Evolutionary conservation across 2,113 vertebrate genomes (phyloP).

Genomic region (Sialia sialis): DNA sequence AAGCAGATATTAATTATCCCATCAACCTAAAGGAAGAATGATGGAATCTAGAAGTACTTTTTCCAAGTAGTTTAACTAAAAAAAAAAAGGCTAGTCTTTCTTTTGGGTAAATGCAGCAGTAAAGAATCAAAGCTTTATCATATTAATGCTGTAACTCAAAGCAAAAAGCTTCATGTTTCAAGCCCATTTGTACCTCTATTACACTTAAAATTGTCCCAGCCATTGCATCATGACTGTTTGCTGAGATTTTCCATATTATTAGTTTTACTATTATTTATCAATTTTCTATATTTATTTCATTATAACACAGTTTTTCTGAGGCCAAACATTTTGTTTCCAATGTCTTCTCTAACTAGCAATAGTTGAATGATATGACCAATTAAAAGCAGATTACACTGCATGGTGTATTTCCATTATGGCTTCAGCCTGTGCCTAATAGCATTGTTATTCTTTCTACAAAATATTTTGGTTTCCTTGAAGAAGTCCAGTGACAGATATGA

Average conservation of each 20-base stretch:
- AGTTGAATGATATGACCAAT: background rate
- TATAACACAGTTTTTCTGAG: background rate
- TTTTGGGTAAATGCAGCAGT: background rate
- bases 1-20: background rate
- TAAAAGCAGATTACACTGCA: background rate
- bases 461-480: slow-evolving; percentile 47
- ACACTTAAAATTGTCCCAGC: background rate
- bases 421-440: background rate
- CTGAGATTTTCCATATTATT: background rate
- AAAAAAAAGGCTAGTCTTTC: background rate
- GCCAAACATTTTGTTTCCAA: background rate
- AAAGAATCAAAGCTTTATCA: background rate
- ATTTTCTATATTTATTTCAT: background rate
- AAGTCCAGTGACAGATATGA: slow-evolving; percentile 24
- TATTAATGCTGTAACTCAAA: background rate
- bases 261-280: background rate
- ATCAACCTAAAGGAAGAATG: background rate
- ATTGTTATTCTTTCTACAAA: slow-evolving; percentile 31
- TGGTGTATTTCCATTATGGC: background rate
- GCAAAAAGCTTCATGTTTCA: background rate
- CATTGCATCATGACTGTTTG: background rate
- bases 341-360: background rate
- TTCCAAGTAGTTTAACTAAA: background rate
- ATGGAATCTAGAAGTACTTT: background rate
- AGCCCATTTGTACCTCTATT: background rate